phyloP scores from a whole-genome alignment of 2,113 vertebrate species.

The Solea solea region DNA sequence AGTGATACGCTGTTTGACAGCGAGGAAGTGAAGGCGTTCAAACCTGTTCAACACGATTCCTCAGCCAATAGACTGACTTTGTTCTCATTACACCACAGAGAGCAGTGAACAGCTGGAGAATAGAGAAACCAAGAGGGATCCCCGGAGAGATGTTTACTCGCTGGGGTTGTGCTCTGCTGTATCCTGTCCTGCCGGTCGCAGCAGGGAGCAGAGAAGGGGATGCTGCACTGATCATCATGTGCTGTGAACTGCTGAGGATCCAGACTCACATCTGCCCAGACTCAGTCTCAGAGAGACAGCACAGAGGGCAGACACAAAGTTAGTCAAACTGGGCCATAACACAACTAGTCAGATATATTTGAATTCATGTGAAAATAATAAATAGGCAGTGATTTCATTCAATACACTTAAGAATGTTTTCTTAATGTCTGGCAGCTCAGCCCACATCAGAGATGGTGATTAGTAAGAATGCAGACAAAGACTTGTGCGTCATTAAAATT shows the following conservation, averaged over 20 bases:
- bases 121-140: constrained; percentile 31
- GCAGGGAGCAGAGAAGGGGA: constrained; percentile 21
- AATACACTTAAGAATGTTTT: background rate
- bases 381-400: background rate
- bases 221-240: constrained; percentile 45
- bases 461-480: constrained; percentile 17
- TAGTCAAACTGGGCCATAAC: constrained; percentile 27
- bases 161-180: constrained; percentile 38
- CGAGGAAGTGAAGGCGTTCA: constrained; percentile 19
- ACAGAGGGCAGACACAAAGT: constrained; percentile 15
- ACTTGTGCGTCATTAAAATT: constrained; percentile 33
- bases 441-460: background rate
- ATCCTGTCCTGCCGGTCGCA: constrained; percentile 21
- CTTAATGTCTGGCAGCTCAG: background rate
- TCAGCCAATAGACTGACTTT: constrained; percentile 37
- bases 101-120: constrained; percentile 23
- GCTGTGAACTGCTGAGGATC: constrained; percentile 23
- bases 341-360: constrained; percentile 1
- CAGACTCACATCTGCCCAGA: constrained; percentile 11
- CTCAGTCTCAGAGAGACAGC: constrained; percentile 36
- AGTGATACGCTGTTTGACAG: constrained; percentile 32
- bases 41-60: constrained; percentile 33
- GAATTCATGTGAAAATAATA: too few species aligned
- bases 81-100: constrained; percentile 49
- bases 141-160: constrained; percentile 59